A percentile compares a stretch with the other conserved stretches of the same genome.
Conservation (phyloP, 2,113 vertebrate species). For the Sinocyclocheilus grahami region DNA sequence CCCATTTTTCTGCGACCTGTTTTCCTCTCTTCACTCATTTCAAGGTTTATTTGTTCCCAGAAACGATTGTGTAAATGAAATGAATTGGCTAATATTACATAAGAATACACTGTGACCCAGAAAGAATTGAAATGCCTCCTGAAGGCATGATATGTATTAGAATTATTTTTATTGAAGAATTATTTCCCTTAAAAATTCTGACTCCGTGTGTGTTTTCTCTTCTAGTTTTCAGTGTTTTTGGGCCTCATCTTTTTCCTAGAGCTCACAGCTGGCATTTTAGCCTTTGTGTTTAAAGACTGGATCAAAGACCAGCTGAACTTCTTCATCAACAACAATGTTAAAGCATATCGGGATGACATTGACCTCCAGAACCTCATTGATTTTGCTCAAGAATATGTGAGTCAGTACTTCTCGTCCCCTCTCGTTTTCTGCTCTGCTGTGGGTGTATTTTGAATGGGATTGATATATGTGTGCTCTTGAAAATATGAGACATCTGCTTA, state of each 20-base stretch:
- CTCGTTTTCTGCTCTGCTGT: neutral
- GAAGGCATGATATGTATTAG: neutral
- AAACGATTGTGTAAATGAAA: constrained; percentile 13
- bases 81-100: neutral
- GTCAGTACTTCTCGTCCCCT: constrained; percentile 57
- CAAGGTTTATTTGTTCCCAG: constrained; percentile 33
- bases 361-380: constrained; percentile 93
- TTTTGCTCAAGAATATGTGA: constrained; percentile 92
- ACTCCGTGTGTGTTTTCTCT: neutral
- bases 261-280: constrained; percentile 87
- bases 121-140: neutral
- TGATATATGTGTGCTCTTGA: neutral
- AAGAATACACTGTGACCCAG: neutral
- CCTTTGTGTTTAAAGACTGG: constrained; percentile 93
- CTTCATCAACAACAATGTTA: constrained; percentile 92
- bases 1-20: neutral
- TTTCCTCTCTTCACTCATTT: constrained; percentile 27
- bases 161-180: neutral
- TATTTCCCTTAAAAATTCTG: neutral
- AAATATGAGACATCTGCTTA: neutral
- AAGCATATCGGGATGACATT: constrained; percentile 90
- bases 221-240: constrained; percentile 89
- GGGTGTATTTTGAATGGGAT: neutral
- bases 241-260: constrained; percentile 93
- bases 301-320: constrained; percentile 94